Evolutionary conservation across 2,888 invertebrate species (phyloP), one percentile per base, ranked within the genome.

Genomic region (Machimus rusticus): DNA sequence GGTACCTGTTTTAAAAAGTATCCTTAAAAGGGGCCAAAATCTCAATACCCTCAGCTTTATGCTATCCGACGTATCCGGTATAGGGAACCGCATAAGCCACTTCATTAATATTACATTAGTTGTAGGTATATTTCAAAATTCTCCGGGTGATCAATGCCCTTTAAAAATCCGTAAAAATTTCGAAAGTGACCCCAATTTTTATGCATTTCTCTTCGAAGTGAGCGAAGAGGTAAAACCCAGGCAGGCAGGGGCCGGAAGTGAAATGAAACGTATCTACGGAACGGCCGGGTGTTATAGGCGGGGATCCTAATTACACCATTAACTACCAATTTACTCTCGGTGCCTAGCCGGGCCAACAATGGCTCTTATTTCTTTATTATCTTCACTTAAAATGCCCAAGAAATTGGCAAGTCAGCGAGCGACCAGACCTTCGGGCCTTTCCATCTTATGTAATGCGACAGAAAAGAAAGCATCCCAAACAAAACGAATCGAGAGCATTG

Each of bases 251-350:
- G 23, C 78, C 78, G 78, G 78, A 78, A 78, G 78, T 78, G 78
- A 78, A 66, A 66, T 66, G 66, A 66, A 66, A 78, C 78, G 78
- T 78, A 43, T 23, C 37, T 76, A 76, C 39, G 19, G 3, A 76
- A 76, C 19, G 76, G 9, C 76, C 37, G 28, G 34, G 39, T 76
- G 76, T n/a, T 23, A 23, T 78, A 37, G 78, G 19, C 37, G 78
- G 43, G 78, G 43, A 43, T 39, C 78, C 23, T 78, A 78, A 78
- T 78, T 78, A 78, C 78, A 23, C 39, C 78, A 43, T 78, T 78
- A 78, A 78, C 78, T 78, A 78, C 23, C 78, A 78, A 78, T 78
- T 78, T 78, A 78, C 39, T 78, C 39, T 39, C 78, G 43, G 78
- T 43, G 78, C 19, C 76, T 76, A 76, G 34, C 76, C 76, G 37